Base-by-base conservation (phyloP, 2,113 vertebrate genomes). In the Labeo rohita region DNA sequence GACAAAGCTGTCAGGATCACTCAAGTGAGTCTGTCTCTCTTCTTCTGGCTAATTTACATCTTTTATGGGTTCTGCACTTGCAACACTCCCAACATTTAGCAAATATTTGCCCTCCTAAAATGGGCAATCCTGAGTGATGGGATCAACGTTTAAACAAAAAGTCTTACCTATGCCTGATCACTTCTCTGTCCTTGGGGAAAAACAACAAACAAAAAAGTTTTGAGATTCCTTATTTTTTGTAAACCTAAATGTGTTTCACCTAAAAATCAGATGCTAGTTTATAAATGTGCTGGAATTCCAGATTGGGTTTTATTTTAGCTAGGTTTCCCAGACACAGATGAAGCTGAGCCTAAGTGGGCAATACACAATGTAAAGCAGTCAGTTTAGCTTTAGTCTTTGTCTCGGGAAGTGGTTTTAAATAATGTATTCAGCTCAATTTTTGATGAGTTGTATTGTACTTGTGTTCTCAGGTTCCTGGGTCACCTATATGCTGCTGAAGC, bases 401-500 rank as follows among this genome's bases (percentile, higher is more conserved):
- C 18, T n/a, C 15, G 3, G 28, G 28, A 82, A 70, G 23, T 82
- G 23, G 10, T 45, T 70, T 70, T 80, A 56, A 85, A 52, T 45
- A 52, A 54, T 66, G 68, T n/a, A 73, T 76, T 21, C 4, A 39
- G 72, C 15, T 54, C 12, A 8, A 65, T 83, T 70, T 88, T 36
- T 86, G 61, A 77, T 79, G 72, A 56, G 70, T 54, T 83, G 81
- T 52, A 8, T 50, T 16, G 45, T 39, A 15, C 77, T 61, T 90
- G 87, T 91, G 65, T 89, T 84, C 91, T 56, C 88, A 99, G 98
- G 93, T 99, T 99, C 93, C 94, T 99, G 7, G 98, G 98, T 83
- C 98, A 99, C 93, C 95, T 99, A 68, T 99, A 99, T 39, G 98
- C 98, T 21, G 98, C 98, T 86, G 98, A 99, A 94, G 97, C 98